phyloP scores from a whole-genome alignment of 2,113 vertebrate genomes.

The Oncorhynchus tshawytscha region DNA sequence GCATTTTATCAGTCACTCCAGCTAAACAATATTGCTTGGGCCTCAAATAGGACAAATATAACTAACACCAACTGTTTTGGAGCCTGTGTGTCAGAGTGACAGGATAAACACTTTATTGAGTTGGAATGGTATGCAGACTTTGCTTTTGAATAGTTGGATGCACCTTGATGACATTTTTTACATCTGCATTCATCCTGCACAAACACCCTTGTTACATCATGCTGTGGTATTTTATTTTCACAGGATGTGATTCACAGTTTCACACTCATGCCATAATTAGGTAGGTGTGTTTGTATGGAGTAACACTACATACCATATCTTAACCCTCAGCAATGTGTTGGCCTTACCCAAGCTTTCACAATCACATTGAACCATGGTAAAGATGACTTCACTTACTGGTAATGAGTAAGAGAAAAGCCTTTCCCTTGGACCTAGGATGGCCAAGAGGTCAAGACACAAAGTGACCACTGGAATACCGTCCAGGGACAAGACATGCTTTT shows the following conservation, averaged over 20 bases:
- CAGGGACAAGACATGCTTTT: constrained; percentile 39
- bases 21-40: too few relatives aligned
- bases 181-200: background rate
- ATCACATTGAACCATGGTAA: background rate
- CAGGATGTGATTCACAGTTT: background rate
- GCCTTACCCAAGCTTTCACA: background rate
- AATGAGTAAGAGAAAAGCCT: constrained; percentile 3
- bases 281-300: too few relatives aligned
- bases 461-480: constrained; percentile 23
- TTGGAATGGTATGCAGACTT: background rate
- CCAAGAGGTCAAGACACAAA: background rate
- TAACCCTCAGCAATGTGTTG: background rate
- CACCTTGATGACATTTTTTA: background rate
- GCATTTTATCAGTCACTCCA: too few relatives aligned
- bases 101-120: background rate
- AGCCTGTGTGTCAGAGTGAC: background rate
- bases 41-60: too few relatives aligned
- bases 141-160: background rate
- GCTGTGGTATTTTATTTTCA: background rate
- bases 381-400: too few relatives aligned
- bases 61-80: too few relatives aligned
- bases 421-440: background rate
- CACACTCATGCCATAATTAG: too few relatives aligned
- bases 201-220: background rate
- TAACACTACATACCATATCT: too few relatives aligned